Evolutionary conservation across 2,113 vertebrate genomes (phyloP), one percentile per base, ranked within the genome.

Genomic region (Paratilapia polleni): DNA sequence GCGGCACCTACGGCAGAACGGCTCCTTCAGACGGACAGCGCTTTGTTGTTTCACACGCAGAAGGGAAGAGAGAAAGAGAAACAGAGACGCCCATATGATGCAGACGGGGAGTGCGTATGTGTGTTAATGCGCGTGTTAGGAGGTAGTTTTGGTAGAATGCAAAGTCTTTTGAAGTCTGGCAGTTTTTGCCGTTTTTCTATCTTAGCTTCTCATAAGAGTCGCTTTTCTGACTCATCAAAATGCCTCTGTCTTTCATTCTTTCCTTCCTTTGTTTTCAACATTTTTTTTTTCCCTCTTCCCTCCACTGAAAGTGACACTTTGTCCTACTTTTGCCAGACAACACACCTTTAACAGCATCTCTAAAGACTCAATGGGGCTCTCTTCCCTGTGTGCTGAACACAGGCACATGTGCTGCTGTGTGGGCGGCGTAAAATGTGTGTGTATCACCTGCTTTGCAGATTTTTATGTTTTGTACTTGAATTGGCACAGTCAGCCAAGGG

Each of bases 41-140:
- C 89, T 93, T 95, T 94, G 91, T 94, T 93, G 91, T 90, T 92
- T 90, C 80, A 87, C 83, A 90, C 74, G 73, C 52, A 82, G 43
- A 54, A 73, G 56, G 49, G 66, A 79, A 57, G 56, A 22, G 66
- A 24, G 52, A 49, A 19, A 52, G 68, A 78, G 60, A 43, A 77
- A 68, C 24, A 57, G 28, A 66, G 82, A 83, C 2, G 70, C 28
- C 66, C 77, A 22, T 63, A 31, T 52, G 66, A 73, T 73, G 66
- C 66, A 1, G 43, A 73, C 1, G 43, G 43, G 43, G 22, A 63
- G 17, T 49, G 57, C 26, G 81, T 54, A 36, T 78, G 74, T 61
- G 66, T 52, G 17, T 31, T 73, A 20, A 26, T 78, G 60, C 26
- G 77, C 43, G 52, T 86, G 83, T 61, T 62, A 41, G 70, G 87